Percentiles rank a stretch among this genome's conserved stretches.
Evolutionary conservation across 30 jellyfish, hydroid and myxozoan species (phyloP).

Genomic region (Mastigias papua): DNA sequence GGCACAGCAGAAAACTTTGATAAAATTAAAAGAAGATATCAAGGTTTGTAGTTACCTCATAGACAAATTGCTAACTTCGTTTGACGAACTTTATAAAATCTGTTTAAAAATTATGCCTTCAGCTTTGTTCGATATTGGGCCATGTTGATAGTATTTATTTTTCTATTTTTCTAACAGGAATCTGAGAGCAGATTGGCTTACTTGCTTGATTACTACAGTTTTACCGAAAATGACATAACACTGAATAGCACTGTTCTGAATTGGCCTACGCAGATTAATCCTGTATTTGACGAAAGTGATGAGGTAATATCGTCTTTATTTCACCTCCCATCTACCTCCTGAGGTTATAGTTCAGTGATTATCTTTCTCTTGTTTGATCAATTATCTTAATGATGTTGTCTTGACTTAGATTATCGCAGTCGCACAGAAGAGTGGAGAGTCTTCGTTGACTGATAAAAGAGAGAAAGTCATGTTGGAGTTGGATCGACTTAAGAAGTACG

Average conservation of each 20-base stretch:
- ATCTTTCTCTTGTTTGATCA: background rate
- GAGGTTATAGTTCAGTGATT: too few species aligned
- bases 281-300: constrained; percentile 93
- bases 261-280: constrained; percentile 93
- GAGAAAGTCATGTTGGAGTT: constrained; percentile 91
- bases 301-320: constrained; percentile 66
- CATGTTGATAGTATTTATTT: background rate
- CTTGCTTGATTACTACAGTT: constrained; percentile 81
- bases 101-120: background rate
- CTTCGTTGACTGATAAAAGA: constrained; percentile 86
- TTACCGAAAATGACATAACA: constrained; percentile 72
- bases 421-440: constrained; percentile 90
- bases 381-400: background rate
- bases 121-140: background rate
- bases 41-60: constrained; percentile 31
- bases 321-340: too few species aligned
- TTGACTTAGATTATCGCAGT: constrained; percentile 74
- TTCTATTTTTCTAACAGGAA: constrained; percentile 33
- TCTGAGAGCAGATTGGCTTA: constrained; percentile 86
- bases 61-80: background rate
- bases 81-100: background rate
- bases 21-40: constrained; percentile 73
- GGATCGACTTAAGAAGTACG: constrained; percentile 88
- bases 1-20: constrained; percentile 82
- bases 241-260: constrained; percentile 88